Percentiles rank a stretch among this genome's conserved stretches.
These are phyloP conservation scores for Dufourea novaeangliae DNA, from an alignment of 1,140 invertebrate genomes.

Conservation along the genomic window DNA sequence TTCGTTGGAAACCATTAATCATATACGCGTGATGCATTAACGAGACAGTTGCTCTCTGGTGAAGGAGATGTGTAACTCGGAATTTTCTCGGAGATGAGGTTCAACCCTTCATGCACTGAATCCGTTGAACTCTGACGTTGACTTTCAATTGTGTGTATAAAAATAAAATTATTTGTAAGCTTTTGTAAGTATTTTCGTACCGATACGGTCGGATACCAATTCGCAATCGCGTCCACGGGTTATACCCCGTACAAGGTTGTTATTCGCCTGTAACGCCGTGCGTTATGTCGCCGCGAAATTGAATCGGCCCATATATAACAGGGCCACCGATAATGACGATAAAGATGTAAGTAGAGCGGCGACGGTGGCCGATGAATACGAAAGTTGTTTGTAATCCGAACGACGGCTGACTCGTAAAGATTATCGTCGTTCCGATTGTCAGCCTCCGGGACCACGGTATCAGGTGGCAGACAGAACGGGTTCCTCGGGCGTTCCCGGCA, in stretches of 20 bases:
- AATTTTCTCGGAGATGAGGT: too few species aligned
- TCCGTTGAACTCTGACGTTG: too few species aligned
- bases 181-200: too few species aligned
- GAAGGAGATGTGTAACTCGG: too few species aligned
- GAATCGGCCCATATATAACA: constrained; percentile 32
- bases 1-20: background rate
- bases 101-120: too few species aligned
- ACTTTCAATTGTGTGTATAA: too few species aligned
- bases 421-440: constrained; percentile 5
- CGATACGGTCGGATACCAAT: too few species aligned
- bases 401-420: constrained; percentile 25
- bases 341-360: constrained; percentile 22
- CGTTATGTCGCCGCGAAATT: constrained; percentile 25
- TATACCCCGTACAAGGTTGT: background rate
- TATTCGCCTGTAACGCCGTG: constrained; percentile 11
- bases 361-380: constrained; percentile 14
- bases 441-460: constrained; percentile 5
- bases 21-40: background rate
- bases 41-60: too few species aligned
- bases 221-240: background rate
- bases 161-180: too few species aligned
- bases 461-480: background rate
- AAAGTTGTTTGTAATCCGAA: constrained; percentile 23
- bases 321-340: constrained; percentile 31
- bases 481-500: too few species aligned